These are phyloP conservation scores for Tipula helvola DNA, from an alignment of 2,888 invertebrate genomes.

Conservation along the genomic window DNA sequence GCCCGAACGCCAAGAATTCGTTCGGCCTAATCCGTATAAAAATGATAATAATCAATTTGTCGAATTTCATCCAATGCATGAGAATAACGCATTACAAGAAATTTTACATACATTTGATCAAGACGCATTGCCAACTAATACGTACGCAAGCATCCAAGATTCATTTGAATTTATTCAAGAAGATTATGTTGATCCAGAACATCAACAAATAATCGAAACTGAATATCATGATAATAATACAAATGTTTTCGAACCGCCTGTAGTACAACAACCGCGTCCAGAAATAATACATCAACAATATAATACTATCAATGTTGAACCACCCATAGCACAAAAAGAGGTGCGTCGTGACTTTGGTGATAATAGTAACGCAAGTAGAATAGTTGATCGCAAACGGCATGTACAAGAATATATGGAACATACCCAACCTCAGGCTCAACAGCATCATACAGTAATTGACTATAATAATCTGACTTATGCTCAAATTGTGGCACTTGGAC, in stretches of 20 bases:
- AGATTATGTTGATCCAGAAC: background rate
- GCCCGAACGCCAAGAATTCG: background rate
- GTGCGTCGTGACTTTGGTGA: background rate
- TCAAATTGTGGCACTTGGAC: slow-evolving; percentile 55
- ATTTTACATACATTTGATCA: background rate
- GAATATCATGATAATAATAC: slow-evolving; percentile 16
- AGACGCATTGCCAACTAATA: background rate
- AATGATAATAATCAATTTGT: background rate
- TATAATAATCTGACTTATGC: slow-evolving; percentile 46
- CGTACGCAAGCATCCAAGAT: background rate
- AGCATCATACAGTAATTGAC: background rate
- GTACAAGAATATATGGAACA: background rate
- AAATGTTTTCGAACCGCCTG: slow-evolving; percentile 17
- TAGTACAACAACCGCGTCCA: background rate
- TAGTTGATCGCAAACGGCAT: background rate
- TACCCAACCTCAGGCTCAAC: slow-evolving; percentile 15
- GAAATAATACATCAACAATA: background rate
- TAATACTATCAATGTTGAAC: background rate
- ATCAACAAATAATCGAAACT: slow-evolving; percentile 15
- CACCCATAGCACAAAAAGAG: background rate
- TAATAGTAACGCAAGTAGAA: background rate
- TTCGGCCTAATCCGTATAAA: background rate
- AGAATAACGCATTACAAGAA: background rate
- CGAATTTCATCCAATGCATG: background rate
- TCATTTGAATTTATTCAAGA: slow-evolving; percentile 7